phyloP scores from a whole-genome alignment of 2,113 vertebrate genomes.

The Toxostoma redivivum region DNA sequence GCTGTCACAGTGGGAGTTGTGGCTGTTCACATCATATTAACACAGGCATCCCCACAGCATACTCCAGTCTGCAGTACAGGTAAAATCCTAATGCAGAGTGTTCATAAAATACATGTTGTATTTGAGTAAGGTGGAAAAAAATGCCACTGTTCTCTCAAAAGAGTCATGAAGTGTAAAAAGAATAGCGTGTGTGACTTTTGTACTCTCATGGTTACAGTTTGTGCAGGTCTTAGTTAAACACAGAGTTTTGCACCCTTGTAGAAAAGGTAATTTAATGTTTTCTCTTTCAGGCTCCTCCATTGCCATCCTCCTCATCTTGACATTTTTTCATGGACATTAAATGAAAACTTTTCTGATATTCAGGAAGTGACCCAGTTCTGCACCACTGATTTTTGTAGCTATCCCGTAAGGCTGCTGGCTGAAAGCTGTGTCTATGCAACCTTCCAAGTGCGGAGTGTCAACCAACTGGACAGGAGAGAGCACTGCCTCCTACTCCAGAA shows the following conservation, averaged over 20 bases:
- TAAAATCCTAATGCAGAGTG: neutral
- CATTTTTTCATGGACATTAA: conserved; percentile 85
- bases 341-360: conserved; percentile 93
- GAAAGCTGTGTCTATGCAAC: conserved; percentile 99
- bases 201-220: neutral
- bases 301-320: conserved; percentile 96
- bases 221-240: conserved; percentile 6
- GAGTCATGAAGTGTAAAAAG: neutral
- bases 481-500: conserved; percentile 80
- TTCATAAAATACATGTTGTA: neutral
- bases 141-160: neutral
- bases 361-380: conserved; percentile 94
- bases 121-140: neutral
- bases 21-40: neutral
- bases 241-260: conserved; percentile 28
- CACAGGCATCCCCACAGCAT: neutral
- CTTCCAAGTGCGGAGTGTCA: conserved; percentile 88
- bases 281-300: conserved; percentile 88
- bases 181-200: neutral
- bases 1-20: neutral
- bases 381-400: conserved; percentile 95
- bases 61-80: neutral
- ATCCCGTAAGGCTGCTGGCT: conserved; percentile 95
- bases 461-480: conserved; percentile 83
- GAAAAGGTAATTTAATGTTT: conserved; percentile 63